Evolutionary conservation across 1,140 invertebrate species (phyloP), one percentile per base, ranked within the genome.

Genomic region (Drosophila tristis): DNA sequence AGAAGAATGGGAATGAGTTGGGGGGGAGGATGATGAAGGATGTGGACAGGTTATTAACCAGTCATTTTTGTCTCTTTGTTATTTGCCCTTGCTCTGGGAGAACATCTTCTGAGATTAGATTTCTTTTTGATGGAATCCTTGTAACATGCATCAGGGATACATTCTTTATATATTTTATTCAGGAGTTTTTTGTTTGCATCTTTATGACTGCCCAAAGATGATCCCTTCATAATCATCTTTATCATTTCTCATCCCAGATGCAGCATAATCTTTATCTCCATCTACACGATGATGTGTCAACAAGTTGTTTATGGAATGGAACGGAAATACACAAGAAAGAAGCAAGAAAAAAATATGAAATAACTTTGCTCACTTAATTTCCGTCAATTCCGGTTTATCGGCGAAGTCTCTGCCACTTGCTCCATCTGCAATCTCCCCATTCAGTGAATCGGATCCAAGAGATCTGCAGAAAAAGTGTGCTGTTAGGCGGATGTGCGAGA

Each of bases 301-400:
- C 51, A 74, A 56, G 43, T 58, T 31, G 47, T 43, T 43, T 35
- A 25, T 60, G 74, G 55, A 70, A 48, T 55, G 48, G 11, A 80
- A 49, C 77, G 77, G 77, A 80, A 79, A 59, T 48, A 20, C 54
- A 2, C 35, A 13, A 13, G 35, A 39, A 35, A 31, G 8, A 35
- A 9, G 8, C 3, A 39, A 39, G 13, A 13, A 13, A 39, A 4
- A 39, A 56, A 63, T 25, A 70, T 20, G 20, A 49, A 25, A 58
- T 49, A 5, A 20, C 29, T 57, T 56, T 25, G 61, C 31, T 74
- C 45, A 61, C 25, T 65, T 59, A 42, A 78, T 67, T 80, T 80
- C 77, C 77, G 77, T 56, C 25, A 75, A 80, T 80, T 80, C 77
- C 77, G 77, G 77, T 64, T 79, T 80, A 74, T 80, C 61, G 31